Percentiles rank a stretch among this genome's conserved stretches.
These are phyloP conservation scores for Pristiophorus japonicus DNA, from an alignment of 2,113 vertebrate genomes.

Conservation along the genomic window DNA sequence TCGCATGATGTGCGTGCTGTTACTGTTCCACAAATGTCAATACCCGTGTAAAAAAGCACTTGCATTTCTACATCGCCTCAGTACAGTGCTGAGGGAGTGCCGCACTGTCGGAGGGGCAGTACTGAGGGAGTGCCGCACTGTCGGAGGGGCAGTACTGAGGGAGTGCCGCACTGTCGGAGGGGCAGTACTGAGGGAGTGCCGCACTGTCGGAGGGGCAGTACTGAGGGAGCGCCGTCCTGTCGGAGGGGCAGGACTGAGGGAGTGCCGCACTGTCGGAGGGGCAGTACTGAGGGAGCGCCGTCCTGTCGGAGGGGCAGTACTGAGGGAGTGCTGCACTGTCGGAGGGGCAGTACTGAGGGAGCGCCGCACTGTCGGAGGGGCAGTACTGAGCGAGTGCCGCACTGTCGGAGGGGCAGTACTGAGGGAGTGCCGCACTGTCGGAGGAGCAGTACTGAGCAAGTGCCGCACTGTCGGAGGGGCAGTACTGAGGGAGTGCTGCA, in stretches of 20 bases:
- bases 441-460: background rate
- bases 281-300: background rate
- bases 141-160: too few species aligned
- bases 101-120: background rate
- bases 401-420: background rate
- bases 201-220: too few species aligned
- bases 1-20: too few species aligned
- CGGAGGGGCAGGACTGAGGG: too few species aligned
- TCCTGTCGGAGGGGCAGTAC: too few species aligned
- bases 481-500: background rate
- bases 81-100: background rate
- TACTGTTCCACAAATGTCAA: too few species aligned
- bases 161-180: background rate
- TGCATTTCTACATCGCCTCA: too few species aligned
- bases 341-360: background rate
- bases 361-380: too few species aligned
- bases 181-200: background rate
- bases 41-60: too few species aligned
- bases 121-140: background rate
- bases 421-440: background rate
- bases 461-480: too few species aligned
- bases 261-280: too few species aligned
- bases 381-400: too few species aligned
- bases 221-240: background rate
- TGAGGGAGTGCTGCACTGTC: background rate